Evolutionary conservation across 2,888 invertebrate species (phyloP), one percentile per base, ranked within the genome.

Genomic region (Margaritifera margaritifera): DNA sequence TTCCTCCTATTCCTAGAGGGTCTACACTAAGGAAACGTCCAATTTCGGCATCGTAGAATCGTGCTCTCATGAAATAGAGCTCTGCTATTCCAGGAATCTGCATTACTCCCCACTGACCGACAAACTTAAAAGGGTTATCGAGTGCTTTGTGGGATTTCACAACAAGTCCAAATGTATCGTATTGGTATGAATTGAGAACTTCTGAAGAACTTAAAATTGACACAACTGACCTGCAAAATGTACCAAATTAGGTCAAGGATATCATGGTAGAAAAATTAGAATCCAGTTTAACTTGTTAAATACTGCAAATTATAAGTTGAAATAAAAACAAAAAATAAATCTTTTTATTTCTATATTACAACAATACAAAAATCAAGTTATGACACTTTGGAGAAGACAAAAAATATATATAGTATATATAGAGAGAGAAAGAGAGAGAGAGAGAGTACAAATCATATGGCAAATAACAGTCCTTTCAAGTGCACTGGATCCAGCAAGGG

Each of bases 81-180:
- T 60, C 69, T 6, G 69, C 51, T 31, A 60, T 55, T 61, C 64
- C 64, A 25, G 55, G 22, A 59, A 72, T 56, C n/a, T 60, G 55
- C 24, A 72, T 22, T 19, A 66, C 69, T 1, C 72, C 72, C 69
- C 69, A 72, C 51, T 72, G 69, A 57, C 72, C 72, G 27, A 69
- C 55, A 61, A 61, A 72, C 4, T 62, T 66, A 57, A 66, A 72
- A 22, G 62, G 19, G 31, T 65, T 65, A 19, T 31, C 31, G 1
- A 66, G 6, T 11, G 22, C 50, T 53, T 66, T 62, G 2, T 24
- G 20, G 6, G 61, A 22, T 27, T 51, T 19, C 24, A 56, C 19
- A 20, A 56, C n/a, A 22, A 62, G 53, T 20, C 69, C 69, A 56
- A 69, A 69, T 15, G 69, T 64, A 31, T 65, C 53, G 1, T n/a